Percentiles rank a stretch among this genome's conserved stretches.
Evolutionary conservation across 2,797 vertebrate species (phyloP).

Genomic region (Coreius guichenoti): DNA sequence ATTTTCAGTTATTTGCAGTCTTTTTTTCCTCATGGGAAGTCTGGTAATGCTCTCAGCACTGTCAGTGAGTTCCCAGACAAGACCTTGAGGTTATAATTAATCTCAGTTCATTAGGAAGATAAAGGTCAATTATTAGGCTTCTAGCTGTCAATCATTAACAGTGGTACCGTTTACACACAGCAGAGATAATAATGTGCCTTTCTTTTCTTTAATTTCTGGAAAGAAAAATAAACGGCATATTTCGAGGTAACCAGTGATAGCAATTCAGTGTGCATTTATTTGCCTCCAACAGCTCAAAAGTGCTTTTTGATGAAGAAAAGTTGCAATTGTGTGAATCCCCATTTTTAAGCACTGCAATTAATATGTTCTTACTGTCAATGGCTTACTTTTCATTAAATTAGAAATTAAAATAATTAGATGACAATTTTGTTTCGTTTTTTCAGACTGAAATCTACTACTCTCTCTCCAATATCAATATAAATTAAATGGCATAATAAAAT

Average conservation of each 20-base stretch:
- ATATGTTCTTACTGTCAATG: not conserved
- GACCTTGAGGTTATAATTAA: conserved; percentile 82
- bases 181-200: conserved; percentile 46
- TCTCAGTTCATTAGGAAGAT: conserved; percentile 80
- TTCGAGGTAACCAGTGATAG: not conserved
- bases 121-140: conserved; percentile 75
- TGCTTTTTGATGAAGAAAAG: conserved; percentile 60
- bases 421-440: not conserved
- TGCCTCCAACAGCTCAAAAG: not conserved
- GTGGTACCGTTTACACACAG: conserved; percentile 46
- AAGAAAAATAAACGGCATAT: not conserved
- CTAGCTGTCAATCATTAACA: conserved; percentile 76
- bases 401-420: not conserved
- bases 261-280: too few relatives aligned
- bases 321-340: conserved; percentile 60
- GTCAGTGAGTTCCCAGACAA: conserved; percentile 34
- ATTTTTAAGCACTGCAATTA: conserved; percentile 43
- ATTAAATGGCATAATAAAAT: not conserved
- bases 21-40: conserved; percentile 22
- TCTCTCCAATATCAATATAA: not conserved
- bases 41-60: not conserved
- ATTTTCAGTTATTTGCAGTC: not conserved
- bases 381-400: not conserved
- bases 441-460: not conserved
- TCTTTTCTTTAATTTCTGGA: not conserved